These are phyloP conservation scores for Sorex araneus DNA, from an alignment of 2,113 vertebrate species.

Conservation along the genomic window DNA sequence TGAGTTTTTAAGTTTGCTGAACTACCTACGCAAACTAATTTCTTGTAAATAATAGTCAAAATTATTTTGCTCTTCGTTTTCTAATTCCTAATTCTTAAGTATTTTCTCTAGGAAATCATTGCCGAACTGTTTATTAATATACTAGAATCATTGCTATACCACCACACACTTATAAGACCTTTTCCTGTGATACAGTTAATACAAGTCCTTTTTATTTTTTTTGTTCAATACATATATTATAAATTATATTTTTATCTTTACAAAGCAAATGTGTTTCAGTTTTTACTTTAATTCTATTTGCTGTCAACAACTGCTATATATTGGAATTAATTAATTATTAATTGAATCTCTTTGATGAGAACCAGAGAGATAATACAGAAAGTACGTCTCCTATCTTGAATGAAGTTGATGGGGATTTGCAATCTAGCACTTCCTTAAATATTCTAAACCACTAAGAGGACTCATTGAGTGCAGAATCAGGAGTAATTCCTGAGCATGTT, in stretches of 20 bases:
- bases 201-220: too few relatives aligned
- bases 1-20: neutral
- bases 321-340: too few relatives aligned
- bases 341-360: too few relatives aligned
- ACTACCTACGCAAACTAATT: conserved; percentile 10
- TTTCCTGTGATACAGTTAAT: too few relatives aligned
- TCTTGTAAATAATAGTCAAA: neutral
- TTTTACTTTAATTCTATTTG: neutral
- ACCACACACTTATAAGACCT: neutral
- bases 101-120: neutral
- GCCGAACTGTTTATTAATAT: neutral
- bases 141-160: neutral
- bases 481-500: too few relatives aligned
- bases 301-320: too few relatives aligned
- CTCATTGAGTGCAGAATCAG: too few relatives aligned
- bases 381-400: too few relatives aligned
- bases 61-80: neutral
- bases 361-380: too few relatives aligned
- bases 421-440: too few relatives aligned
- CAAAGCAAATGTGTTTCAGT: neutral
- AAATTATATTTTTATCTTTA: neutral
- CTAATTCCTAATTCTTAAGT: neutral
- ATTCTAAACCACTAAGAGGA: too few relatives aligned
- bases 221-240: neutral
- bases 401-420: too few relatives aligned